Evolutionary conservation across 2,797 vertebrate genomes (phyloP), one percentile per base, ranked within the genome.

Genomic region (Fundulus diaphanus): DNA sequence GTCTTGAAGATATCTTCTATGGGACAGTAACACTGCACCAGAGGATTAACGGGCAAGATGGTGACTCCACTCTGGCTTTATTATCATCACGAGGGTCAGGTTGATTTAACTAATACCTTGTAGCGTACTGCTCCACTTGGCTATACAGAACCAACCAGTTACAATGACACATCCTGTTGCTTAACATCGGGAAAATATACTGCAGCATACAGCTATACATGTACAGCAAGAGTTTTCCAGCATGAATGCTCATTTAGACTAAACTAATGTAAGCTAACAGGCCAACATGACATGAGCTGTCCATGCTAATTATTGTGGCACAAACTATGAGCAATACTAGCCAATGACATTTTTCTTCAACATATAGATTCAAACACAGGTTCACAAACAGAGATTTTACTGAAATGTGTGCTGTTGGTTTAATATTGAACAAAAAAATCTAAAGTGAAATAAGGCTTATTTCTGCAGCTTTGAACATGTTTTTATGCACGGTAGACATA

Each of bases 51-150:
- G 66, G 68, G 61, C 87, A 87, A 89, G 79, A 89, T 89, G 82
- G 84, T 78, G 84, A 81, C 77, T 82, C 74, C 80, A 78, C 72
- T 85, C 81, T 80, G 85, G 88, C 83, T 88, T 88, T 91, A 92
- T 91, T 89, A 91, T 89, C 92, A 93, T 88, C 82, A 83, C 3
- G 12, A 54, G 85, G 87, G 92, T 93, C 77, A 89, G 90, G 84
- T 81, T 84, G 88, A 90, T 89, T 91, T 82, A 79, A 82, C 82
- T 87, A 90, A 90, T 86, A 70, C 89, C 82, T 87, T 84, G 72
- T 86, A 88, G 90, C 59, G 33, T 67, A n/a, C 61, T 40, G 74
- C 70, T 54, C 56, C 72, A 78, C 27, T 7, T 79, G 71, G 68
- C 48, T 65, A 57, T 71, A 69, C 46, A 4, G 9, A 27, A 51